Percentiles rank a stretch among this genome's conserved stretches.
Evolutionary conservation across 2,797 vertebrate species (phyloP).

Genomic region (Gymnodraco acuticeps): DNA sequence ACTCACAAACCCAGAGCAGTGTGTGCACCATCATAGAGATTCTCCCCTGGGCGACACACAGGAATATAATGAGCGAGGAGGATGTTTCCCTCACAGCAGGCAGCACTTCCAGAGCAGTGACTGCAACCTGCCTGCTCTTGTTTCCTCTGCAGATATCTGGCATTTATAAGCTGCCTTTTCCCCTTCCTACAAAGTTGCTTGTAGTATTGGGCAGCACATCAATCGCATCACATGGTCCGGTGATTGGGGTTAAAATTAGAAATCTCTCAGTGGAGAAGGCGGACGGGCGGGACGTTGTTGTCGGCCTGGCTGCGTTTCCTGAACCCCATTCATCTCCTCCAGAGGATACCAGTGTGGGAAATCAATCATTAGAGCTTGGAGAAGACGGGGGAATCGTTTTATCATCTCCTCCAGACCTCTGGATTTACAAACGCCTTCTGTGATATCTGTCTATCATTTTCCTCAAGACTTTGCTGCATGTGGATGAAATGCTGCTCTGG

Average conservation of each 20-base stretch:
- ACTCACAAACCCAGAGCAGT: conserved; percentile 41
- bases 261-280: conserved; percentile 31
- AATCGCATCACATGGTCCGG: conserved; percentile 4
- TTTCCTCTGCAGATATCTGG: background rate
- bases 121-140: background rate
- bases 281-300: conserved; percentile 40
- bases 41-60: background rate
- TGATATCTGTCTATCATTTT: background rate
- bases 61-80: conserved; percentile 1
- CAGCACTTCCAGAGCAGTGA: background rate
- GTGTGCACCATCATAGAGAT: background rate
- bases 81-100: background rate
- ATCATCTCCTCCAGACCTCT: background rate
- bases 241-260: conserved; percentile 56
- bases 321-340: conserved; percentile 36
- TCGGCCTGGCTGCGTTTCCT: conserved; percentile 49
- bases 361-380: background rate
- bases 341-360: conserved; percentile 21
- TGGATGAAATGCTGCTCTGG: background rate
- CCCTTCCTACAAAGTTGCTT: background rate
- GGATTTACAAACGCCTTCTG: conserved; percentile 20
- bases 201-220: conserved; percentile 36
- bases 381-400: conserved; percentile 1
- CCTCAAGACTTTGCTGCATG: background rate
- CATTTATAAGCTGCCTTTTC: background rate